Base-by-base conservation (phyloP, 2,888 invertebrate genomes). In the Panorpa germanica region DNA sequence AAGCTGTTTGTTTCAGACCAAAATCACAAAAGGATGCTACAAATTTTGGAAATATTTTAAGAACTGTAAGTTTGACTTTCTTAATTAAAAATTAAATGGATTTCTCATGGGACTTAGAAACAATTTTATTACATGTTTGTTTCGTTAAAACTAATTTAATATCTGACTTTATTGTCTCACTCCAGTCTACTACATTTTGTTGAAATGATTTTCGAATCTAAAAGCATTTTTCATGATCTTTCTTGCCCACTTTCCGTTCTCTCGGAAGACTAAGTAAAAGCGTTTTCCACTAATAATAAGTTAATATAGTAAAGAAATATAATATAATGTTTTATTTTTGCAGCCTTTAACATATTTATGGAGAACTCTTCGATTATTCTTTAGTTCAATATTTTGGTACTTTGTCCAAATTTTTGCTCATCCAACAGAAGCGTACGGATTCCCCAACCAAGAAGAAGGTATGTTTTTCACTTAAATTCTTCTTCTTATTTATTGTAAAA, bases 1-100 rank as follows among this genome's bases (percentile, higher is more conserved):
- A 90, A 53, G 85, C 80, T 0, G 81, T 86, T 12, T 90, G 88
- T 50, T 80, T 82, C 42, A n/a, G n/a, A n/a, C n/a, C n/a, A n/a
- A n/a, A n/a, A n/a, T 67, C 75, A 38, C 63, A 64, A 29, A 70
- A 63, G 39, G 64, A 63, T 35, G 64, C 64, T 4, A 59, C 62
- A 10, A 80, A 67, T 42, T 59, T 63, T 10, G 73, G 63, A n/a
- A 57, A 53, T 27, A 55, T 55, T 38, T 44, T 77, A 36, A 46
- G 65, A 33, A 65, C 75, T 53, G 78, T 78, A 51, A 57, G 54
- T 47, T 32, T 18, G 2, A 12, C 10, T 35, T 31, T 17, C 28
- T 17, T 4, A 20, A 21, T 12, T 29, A 18, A 16, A 19, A 15
- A 25, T 28, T 20, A 31, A 22, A 10, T 32, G 19, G 25, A 24